phyloP scores from a whole-genome alignment of 2,888 invertebrate genomes.

The Limnephilus marmoratus region DNA sequence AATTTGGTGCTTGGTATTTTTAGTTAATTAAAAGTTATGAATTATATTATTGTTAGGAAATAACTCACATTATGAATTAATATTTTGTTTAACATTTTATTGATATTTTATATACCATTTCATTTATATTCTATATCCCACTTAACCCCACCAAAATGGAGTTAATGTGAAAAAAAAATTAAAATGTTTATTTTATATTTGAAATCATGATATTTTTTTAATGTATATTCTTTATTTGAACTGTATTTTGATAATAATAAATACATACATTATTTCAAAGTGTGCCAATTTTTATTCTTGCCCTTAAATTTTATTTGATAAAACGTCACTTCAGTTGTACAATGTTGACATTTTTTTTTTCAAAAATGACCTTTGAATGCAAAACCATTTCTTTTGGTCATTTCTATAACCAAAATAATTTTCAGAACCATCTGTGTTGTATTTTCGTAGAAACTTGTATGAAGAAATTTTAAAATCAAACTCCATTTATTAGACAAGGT shows the following conservation, averaged over 20 bases:
- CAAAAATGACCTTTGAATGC: too few species aligned
- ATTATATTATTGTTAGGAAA: background rate
- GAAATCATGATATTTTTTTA: background rate
- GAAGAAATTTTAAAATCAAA: too few species aligned
- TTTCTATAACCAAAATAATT: too few species aligned
- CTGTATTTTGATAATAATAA: background rate
- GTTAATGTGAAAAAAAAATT: too few species aligned
- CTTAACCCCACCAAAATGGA: too few species aligned
- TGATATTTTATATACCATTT: background rate
- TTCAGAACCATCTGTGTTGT: too few species aligned
- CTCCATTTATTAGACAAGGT: too few species aligned
- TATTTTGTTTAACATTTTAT: background rate
- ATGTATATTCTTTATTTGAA: background rate
- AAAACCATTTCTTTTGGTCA: too few species aligned
- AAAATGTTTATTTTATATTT: background rate
- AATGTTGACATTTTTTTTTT: too few species aligned
- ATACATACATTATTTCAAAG: background rate
- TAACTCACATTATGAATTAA: background rate
- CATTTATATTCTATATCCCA: background rate
- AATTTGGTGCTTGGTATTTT: background rate
- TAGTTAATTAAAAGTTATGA: background rate
- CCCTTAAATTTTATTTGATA: background rate
- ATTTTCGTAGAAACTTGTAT: too few species aligned
- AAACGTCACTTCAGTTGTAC: too few species aligned
- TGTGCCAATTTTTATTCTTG: background rate